Conservation (phyloP, 2,113 vertebrate genomes). For the Butorides virescens region DNA sequence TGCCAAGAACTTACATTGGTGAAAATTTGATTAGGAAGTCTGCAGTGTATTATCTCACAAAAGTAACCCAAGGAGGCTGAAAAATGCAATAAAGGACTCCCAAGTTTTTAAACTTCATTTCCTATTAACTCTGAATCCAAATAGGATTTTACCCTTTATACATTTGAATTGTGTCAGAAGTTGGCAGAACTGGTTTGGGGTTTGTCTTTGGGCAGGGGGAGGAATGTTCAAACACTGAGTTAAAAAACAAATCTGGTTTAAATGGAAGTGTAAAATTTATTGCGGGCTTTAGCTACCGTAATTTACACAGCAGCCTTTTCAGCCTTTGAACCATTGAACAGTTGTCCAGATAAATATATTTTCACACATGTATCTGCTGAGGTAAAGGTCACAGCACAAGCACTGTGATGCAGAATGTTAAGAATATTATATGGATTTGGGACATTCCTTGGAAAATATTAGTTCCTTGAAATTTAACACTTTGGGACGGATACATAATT, state of each 20-base stretch:
- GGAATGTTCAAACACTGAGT: background rate
- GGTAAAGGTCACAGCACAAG: constrained; percentile 29
- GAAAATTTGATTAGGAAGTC: constrained; percentile 20
- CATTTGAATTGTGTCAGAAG: background rate
- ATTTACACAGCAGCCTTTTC: constrained; percentile 9
- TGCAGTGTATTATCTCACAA: background rate
- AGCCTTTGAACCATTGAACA: background rate
- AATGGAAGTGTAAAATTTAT: background rate
- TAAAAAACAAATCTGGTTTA: constrained; percentile 15
- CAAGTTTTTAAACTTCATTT: background rate
- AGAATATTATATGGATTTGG: background rate
- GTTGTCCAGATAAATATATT: constrained; percentile 21
- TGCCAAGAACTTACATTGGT: background rate
- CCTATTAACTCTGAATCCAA: constrained; percentile 1
- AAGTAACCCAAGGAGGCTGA: background rate
- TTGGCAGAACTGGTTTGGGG: background rate
- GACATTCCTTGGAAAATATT: background rate
- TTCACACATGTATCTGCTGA: constrained; percentile 17
- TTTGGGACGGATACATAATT: background rate
- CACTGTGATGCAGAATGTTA: background rate
- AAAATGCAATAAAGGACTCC: background rate
- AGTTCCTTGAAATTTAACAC: background rate
- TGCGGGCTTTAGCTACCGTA: background rate
- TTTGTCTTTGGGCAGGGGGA: background rate
- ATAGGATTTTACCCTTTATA: background rate